Base-by-base conservation (phyloP, 2,113 vertebrate genomes). In the Hyla sarda region DNA sequence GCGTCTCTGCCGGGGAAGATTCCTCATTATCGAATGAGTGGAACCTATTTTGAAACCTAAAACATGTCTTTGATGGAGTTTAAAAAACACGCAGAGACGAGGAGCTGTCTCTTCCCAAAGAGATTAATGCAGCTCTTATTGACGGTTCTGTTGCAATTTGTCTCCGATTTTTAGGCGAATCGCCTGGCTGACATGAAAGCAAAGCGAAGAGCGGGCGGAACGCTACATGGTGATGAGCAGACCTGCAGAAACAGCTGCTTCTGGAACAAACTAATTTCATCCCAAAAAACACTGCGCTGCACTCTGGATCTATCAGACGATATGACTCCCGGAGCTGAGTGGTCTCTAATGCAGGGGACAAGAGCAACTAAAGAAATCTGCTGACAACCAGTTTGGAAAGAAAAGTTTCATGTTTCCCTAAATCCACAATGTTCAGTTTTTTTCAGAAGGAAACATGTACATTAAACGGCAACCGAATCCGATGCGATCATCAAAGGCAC, bases 21-120 rank as follows among this genome's bases (percentile, higher is more conserved):
- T 86, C 85, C 85, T 86, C 85, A 86, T 86, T 86, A 86, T 82
- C 69, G 75, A 82, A 86, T 86, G 78, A 86, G 77, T 82, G 65
- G 78, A 82, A 82, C 78, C 65, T 74, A 86, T 86, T 86, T 74
- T 47, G 78, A 82, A 86, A 74, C 78, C 85, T 82, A 74, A 85
- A 86, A 81, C 77, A 34, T 47, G 77, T 41, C 85, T 82, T 86
- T 86, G 77, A 86, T 82, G 85, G 52, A 14, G 65, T 86, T 82
- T 86, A 73, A 86, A 80, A 86, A 86, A 73, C 85, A 86, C 69
- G 78, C 50, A 48, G 76, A 86, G 84, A 86, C 34, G 52, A 86
- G 65, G 32, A 81, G 50, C 85, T 74, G 47, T 86, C 78, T 86
- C 79, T 72, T 82, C 71, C 67, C 34, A 58, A 23, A 73, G 67